Evolutionary conservation across 2,113 vertebrate species (phyloP).

Genomic region (Epinephelus cyanopodus): DNA sequence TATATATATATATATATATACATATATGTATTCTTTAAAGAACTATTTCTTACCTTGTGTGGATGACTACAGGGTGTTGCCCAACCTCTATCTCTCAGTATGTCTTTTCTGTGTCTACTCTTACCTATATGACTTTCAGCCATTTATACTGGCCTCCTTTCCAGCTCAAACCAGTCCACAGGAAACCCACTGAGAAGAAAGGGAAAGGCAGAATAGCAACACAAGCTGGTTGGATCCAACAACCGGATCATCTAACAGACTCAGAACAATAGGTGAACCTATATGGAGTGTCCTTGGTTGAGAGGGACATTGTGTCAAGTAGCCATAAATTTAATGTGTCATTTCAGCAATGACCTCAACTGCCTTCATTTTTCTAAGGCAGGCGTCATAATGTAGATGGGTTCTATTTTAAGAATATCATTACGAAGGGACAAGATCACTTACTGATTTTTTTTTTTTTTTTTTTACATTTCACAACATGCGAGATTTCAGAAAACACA

Average conservation of each 20-base stretch:
- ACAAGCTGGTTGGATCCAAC: conserved; percentile 22
- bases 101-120: conserved; percentile 31
- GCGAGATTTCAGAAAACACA: no score
- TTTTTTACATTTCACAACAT: no score
- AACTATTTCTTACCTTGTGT: conserved; percentile 50
- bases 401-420: background rate
- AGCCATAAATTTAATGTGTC: conserved; percentile 2
- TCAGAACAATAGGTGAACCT: conserved; percentile 41
- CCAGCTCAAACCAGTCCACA: conserved; percentile 37
- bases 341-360: background rate
- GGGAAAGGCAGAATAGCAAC: conserved; percentile 40
- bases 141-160: conserved; percentile 81
- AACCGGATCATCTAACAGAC: conserved; percentile 57
- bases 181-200: conserved; percentile 56
- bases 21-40: background rate
- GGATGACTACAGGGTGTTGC: background rate
- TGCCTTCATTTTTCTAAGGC: background rate
- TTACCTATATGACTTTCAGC: conserved; percentile 12
- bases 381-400: background rate
- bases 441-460: no score
- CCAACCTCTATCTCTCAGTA: conserved; percentile 10
- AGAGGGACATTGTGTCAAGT: background rate
- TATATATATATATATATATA: background rate
- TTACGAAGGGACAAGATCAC: no score
- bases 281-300: background rate